These are phyloP conservation scores for Falco biarmicus DNA, from an alignment of 2,797 vertebrate species.

Conservation along the genomic window DNA sequence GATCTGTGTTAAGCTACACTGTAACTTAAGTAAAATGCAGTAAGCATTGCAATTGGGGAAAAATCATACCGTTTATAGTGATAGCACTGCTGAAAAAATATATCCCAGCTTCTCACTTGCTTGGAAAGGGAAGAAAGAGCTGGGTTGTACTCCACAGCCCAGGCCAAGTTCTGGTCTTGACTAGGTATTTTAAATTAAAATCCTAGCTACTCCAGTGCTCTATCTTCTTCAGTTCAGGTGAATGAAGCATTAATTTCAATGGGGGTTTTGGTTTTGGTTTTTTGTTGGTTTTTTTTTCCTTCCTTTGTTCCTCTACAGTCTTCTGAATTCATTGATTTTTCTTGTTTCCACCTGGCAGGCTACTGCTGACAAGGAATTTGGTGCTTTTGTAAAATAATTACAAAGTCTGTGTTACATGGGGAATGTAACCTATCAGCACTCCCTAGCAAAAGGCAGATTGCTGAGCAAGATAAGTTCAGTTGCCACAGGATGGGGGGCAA, in stretches of 20 bases:
- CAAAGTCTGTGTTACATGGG: slow-evolving; percentile 4
- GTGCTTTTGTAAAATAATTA: slow-evolving; percentile 51
- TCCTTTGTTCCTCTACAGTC: not conserved
- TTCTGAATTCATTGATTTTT: slow-evolving; percentile 46
- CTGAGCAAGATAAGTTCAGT: not conserved
- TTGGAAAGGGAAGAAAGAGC: not conserved
- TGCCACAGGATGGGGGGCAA: not conserved
- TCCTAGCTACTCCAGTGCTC: not conserved
- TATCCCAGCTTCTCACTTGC: not conserved
- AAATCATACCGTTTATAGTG: not conserved
- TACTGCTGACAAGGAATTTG: slow-evolving; percentile 12
- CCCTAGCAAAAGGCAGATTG: not conserved
- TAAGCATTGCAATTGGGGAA: not conserved
- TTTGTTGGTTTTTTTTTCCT: not conserved
- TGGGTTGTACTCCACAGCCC: not conserved
- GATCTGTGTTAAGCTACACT: not conserved
- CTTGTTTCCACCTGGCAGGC: slow-evolving; percentile 45
- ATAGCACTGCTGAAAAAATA: not conserved
- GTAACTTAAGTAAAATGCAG: not conserved
- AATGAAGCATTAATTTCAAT: not conserved
- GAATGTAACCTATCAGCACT: not conserved
- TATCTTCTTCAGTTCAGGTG: not conserved
- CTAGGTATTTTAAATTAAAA: not conserved
- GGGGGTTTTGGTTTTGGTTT: no score
- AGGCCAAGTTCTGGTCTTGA: not conserved